A percentile compares a stretch with the other conserved stretches of the same genome.
Evolutionary conservation across 2,113 vertebrate genomes (phyloP).

Genomic region (Phoxinus phoxinus): DNA sequence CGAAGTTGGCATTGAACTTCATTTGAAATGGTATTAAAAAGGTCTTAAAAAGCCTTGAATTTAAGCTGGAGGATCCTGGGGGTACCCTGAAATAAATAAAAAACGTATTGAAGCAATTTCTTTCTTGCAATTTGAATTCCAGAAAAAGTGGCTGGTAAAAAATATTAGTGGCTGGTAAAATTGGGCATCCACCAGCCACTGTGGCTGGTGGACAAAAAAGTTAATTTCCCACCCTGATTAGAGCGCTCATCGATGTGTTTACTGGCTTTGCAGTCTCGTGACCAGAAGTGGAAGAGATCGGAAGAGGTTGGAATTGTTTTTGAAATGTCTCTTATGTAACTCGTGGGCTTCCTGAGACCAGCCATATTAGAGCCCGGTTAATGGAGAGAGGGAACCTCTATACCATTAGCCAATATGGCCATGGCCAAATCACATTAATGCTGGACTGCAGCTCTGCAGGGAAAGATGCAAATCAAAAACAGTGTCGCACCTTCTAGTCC

Average conservation of each 20-base stretch:
- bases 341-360: conserved; percentile 33
- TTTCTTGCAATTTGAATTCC: too few relatives aligned
- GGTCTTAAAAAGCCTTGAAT: too few relatives aligned
- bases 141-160: too few relatives aligned
- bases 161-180: too few relatives aligned
- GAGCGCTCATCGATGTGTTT: not conserved
- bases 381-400: conserved; percentile 49
- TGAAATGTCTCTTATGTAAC: conserved; percentile 46
- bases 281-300: conserved; percentile 29
- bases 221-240: too few relatives aligned
- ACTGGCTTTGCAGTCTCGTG: conserved; percentile 2
- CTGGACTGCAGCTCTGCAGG: conserved; percentile 31
- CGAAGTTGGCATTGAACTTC: too few relatives aligned
- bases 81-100: too few relatives aligned
- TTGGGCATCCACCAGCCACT: too few relatives aligned
- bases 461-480: conserved; percentile 25
- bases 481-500: not conserved
- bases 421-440: conserved; percentile 42
- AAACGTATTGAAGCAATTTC: too few relatives aligned
- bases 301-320: conserved; percentile 41
- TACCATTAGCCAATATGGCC: conserved; percentile 35
- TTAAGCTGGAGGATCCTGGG: too few relatives aligned
- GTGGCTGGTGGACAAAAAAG: too few relatives aligned
- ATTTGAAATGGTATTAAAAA: too few relatives aligned
- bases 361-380: conserved; percentile 45